Base-by-base conservation (phyloP, 2,888 invertebrate species). In the Ferdinandea cuprea region DNA sequence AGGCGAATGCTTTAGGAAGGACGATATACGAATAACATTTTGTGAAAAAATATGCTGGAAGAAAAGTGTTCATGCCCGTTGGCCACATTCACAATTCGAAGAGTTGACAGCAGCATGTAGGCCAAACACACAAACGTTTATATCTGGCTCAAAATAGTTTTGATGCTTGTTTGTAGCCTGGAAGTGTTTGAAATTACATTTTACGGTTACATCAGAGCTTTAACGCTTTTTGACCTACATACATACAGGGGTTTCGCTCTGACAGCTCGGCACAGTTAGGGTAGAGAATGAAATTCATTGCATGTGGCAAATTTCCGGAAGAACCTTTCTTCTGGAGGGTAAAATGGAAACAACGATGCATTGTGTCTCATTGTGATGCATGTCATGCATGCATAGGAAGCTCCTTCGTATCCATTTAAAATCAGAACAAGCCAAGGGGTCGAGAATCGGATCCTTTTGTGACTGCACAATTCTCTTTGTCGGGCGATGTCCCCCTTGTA, bases 391-490 rank as follows among this genome's bases (percentile, higher is more conserved):
- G 5, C n/a, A 13, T 9, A 63, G n/a, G 50, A 40, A 65, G 37
- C 35, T 32, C 21, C 13, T 63, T 65, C 13, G 17, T 8, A 17
- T 40, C n/a, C 32, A 40, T 56, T 50, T 37, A 69, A 63, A 32
- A 48, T 56, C 17, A 56, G 46, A 15, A 59, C 59, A 66, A 66
- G 59, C 46, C 66, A 74, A 68, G 58, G 52, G 71, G 69, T 69
- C 63, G 76, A 46, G 32, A 46, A 59, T 77, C 19, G 54, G 42
- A 50, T 76, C 77, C 59, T 81, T 74, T 76, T 74, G 69, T 74
- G 52, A 65, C 3, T 50, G 58, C 44, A 72, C 11, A 25, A 44
- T 56, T 65, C 21, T 11, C 35, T 71, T 68, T 73, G 66, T 79
- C 46, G 37, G 17, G 46, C 17, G 15, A 8, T n/a, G 48, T 25